Conservation (phyloP, 2,888 invertebrate genomes). For the Prosapia bicincta region DNA sequence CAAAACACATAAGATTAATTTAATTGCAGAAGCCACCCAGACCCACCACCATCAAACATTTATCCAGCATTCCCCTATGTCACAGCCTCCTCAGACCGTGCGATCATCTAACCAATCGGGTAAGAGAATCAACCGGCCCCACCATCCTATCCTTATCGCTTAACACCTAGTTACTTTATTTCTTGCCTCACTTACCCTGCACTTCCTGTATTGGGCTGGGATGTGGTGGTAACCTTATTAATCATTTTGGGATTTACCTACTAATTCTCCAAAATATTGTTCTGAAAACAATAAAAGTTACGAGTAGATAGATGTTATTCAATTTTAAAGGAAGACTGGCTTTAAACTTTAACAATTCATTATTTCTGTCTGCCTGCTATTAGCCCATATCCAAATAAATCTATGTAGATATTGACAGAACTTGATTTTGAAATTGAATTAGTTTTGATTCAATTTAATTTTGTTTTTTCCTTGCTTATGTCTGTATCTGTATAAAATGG, state of each 20-base stretch:
- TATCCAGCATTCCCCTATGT: slow-evolving; percentile 46
- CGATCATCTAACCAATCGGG: slow-evolving; percentile 40
- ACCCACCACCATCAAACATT: slow-evolving; percentile 47
- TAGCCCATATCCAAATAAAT: not conserved
- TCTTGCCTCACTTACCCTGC: slow-evolving; percentile 14
- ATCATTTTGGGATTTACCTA: not conserved
- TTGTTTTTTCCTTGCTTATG: not conserved
- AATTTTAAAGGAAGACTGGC: not conserved
- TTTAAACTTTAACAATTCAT: not conserved
- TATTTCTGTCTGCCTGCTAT: not conserved
- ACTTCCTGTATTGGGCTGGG: not conserved
- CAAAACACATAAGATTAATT: slow-evolving; percentile 50
- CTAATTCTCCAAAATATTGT: not conserved
- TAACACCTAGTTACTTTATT: slow-evolving; percentile 6
- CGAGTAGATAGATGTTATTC: not conserved
- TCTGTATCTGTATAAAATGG: not conserved
- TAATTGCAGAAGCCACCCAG: slow-evolving; percentile 49
- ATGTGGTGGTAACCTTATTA: not conserved
- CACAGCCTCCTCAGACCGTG: slow-evolving; percentile 42
- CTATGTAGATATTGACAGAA: not conserved
- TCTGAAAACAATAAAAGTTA: too few relatives aligned
- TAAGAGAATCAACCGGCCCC: slow-evolving; percentile 32
- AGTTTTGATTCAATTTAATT: not conserved
- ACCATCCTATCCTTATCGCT: slow-evolving; percentile 30
- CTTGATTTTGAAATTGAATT: too few relatives aligned